Evolutionary conservation across 2,888 invertebrate genomes (phyloP).

Genomic region (Drosophila pegasa): DNA sequence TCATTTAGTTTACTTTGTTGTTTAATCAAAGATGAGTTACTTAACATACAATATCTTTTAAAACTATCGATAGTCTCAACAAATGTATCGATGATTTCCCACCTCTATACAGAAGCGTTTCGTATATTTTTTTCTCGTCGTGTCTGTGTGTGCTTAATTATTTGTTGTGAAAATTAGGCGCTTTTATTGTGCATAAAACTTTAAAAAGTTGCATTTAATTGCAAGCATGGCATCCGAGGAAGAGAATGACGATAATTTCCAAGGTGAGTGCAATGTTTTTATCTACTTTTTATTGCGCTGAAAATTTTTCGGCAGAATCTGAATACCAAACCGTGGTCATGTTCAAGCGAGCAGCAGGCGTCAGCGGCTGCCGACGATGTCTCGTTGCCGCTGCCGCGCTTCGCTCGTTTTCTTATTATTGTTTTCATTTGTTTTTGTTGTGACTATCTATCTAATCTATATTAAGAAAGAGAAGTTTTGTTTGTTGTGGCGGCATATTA

Average conservation of each 20-base stretch:
- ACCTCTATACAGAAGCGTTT: slow-evolving; percentile 46
- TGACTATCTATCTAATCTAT: slow-evolving; percentile 9
- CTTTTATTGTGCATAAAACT: slow-evolving; percentile 70
- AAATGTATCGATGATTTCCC: slow-evolving; percentile 30
- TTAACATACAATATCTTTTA: background rate
- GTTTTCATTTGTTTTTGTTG: slow-evolving; percentile 47
- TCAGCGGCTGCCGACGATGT: slow-evolving; percentile 59
- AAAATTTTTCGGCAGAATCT: slow-evolving; percentile 65
- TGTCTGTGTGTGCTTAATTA: slow-evolving; percentile 77
- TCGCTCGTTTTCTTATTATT: slow-evolving; percentile 43
- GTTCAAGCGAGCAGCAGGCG: slow-evolving; percentile 72
- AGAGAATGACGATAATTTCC: slow-evolving; percentile 93
- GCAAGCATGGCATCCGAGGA: slow-evolving; percentile 93
- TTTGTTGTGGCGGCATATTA: background rate
- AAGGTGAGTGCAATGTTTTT: slow-evolving; percentile 88
- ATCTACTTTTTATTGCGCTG: slow-evolving; percentile 34
- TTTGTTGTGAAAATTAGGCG: slow-evolving; percentile 72
- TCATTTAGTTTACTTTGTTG: background rate
- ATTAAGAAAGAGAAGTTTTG: background rate
- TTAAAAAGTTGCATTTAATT: slow-evolving; percentile 62
- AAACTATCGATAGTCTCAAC: slow-evolving; percentile 15
- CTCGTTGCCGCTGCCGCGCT: slow-evolving; percentile 51
- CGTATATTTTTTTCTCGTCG: slow-evolving; percentile 73
- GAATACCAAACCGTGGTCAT: slow-evolving; percentile 75
- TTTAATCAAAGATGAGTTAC: background rate